Conservation (phyloP, 2,797 vertebrate genomes). For the Squalus acanthias region DNA sequence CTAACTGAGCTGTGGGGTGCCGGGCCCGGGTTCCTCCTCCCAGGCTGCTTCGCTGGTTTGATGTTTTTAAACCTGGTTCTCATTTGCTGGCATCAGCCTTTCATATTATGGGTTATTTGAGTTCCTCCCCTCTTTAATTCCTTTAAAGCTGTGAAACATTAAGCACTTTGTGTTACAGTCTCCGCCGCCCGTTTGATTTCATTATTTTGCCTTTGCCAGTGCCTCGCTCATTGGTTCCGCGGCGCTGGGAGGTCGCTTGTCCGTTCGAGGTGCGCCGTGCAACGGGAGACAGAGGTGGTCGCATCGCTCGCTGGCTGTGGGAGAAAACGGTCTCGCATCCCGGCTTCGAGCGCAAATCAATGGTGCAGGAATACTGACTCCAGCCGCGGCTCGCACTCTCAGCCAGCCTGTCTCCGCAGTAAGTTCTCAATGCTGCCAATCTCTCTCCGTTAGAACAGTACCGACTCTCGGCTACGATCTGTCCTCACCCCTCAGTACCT, state of each 20-base stretch:
- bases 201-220: background rate
- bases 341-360: background rate
- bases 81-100: slow-evolving; percentile 54
- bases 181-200: background rate
- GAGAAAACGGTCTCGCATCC: background rate
- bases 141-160: slow-evolving; percentile 32
- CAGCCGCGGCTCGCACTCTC: background rate
- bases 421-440: background rate
- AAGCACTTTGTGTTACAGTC: background rate
- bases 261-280: background rate
- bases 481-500: background rate
- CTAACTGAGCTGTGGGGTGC: slow-evolving; percentile 42
- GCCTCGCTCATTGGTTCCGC: background rate
- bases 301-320: background rate
- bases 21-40: background rate
- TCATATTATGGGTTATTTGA: slow-evolving; percentile 49
- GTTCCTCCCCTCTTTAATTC: slow-evolving; percentile 42
- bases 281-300: background rate
- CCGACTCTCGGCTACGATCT: background rate
- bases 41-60: slow-evolving; percentile 46
- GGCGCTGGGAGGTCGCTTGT: background rate
- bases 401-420: background rate
- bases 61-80: slow-evolving; percentile 56
- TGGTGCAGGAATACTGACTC: background rate
- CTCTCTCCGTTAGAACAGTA: background rate